Percentiles rank a stretch among this genome's conserved stretches.
These are phyloP conservation scores for Coregonus sp. DNA, from an alignment of 2,797 vertebrate genomes.

Conservation along the genomic window DNA sequence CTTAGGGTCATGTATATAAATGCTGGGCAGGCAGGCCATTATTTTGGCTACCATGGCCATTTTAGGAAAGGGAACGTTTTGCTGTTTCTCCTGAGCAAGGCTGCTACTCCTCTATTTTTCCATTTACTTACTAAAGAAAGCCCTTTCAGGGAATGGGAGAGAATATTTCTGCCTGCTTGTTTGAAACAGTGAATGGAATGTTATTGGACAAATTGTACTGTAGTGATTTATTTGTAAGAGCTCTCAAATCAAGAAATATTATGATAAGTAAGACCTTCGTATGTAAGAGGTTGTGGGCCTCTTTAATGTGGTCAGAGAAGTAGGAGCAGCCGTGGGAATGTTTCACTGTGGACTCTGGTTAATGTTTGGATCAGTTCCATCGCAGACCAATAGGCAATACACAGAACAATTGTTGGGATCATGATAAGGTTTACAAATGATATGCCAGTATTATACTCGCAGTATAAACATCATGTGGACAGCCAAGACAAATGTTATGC, in stretches of 20 bases:
- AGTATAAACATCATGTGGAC: conserved; percentile 41
- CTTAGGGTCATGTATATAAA: no score
- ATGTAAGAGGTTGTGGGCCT: conserved; percentile 3
- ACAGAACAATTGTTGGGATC: conserved; percentile 50
- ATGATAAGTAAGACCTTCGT: conserved; percentile 1
- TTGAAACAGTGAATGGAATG: background rate
- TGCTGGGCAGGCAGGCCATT: no score
- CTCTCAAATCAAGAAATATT: conserved; percentile 8
- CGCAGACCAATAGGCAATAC: conserved; percentile 56
- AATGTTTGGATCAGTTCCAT: conserved; percentile 64
- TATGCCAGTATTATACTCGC: conserved; percentile 52
- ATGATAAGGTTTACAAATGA: conserved; percentile 63
- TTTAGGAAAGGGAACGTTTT: background rate
- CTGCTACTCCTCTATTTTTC: background rate
- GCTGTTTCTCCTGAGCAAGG: background rate
- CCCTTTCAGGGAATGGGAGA: background rate
- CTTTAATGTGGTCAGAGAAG: conserved; percentile 41
- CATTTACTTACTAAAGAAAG: background rate
- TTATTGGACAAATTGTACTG: background rate
- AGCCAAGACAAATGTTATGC: conserved; percentile 49
- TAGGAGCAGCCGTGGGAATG: conserved; percentile 23
- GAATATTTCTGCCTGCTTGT: background rate
- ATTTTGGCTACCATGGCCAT: no score
- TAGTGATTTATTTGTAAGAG: background rate
- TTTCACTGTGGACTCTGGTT: conserved; percentile 57